Percentiles rank a stretch among this genome's conserved stretches.
Conservation (phyloP, 2,113 vertebrate species). For the Crotophaga sulcirostris region DNA sequence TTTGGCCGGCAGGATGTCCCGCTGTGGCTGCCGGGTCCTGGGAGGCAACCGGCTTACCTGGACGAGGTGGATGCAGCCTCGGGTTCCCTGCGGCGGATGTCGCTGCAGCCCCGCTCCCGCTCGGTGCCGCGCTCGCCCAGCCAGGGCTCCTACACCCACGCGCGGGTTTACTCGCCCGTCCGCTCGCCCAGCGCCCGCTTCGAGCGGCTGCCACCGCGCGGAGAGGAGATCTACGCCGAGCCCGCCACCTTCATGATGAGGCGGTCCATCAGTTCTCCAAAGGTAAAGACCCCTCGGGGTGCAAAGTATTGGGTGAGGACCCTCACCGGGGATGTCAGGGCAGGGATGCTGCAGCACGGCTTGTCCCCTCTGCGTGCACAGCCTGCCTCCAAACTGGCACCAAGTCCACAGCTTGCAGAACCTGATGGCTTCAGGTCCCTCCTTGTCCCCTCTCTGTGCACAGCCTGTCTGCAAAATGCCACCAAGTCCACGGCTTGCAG, state of each 20-base stretch:
- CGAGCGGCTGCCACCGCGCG: constrained; percentile 77
- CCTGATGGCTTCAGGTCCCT: neutral
- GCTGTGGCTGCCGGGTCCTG: constrained; percentile 67
- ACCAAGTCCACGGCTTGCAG: fast-evolving
- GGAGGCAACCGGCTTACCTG: constrained; percentile 69
- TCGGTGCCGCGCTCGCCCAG: constrained; percentile 92
- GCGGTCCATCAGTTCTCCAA: constrained; percentile 90
- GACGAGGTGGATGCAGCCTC: constrained; percentile 81
- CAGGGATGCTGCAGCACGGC: neutral
- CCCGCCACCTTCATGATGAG: constrained; percentile 85
- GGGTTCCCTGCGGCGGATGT: constrained; percentile 83
- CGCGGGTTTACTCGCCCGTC: constrained; percentile 86
- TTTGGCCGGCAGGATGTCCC: constrained; percentile 70
- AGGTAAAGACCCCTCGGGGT: constrained; percentile 70
- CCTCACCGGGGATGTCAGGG: fast-evolving
- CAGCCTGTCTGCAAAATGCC: neutral
- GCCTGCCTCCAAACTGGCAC: neutral
- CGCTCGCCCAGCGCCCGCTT: constrained; percentile 86
- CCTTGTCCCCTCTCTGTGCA: neutral
- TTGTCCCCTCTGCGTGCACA: fast-evolving
- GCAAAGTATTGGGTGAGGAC: fast-evolving
- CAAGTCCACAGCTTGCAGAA: fast-evolving
- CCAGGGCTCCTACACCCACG: constrained; percentile 82
- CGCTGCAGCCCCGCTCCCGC: constrained; percentile 90
- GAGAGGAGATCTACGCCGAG: constrained; percentile 84